phyloP scores from a whole-genome alignment of 2,797 vertebrate species.

The Anas georgica region DNA sequence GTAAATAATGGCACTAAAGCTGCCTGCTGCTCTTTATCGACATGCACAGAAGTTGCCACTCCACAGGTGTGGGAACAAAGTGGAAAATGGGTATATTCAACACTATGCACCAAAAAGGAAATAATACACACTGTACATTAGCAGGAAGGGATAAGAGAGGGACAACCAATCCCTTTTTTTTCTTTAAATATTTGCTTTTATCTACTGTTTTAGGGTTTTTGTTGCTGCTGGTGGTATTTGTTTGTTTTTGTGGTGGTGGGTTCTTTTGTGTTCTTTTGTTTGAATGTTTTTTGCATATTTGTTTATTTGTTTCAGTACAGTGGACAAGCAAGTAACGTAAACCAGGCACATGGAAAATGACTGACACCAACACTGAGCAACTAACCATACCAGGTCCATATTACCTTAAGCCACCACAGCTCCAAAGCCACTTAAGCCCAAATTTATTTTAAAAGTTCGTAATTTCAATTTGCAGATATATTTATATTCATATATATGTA shows the following conservation, averaged over 20 bases:
- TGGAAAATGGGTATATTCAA: background rate
- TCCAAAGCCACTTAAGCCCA: background rate
- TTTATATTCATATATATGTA: no score
- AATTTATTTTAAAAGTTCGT: background rate
- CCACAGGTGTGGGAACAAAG: background rate
- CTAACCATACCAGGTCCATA: rapidly evolving
- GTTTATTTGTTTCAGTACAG: background rate
- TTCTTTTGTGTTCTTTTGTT: background rate
- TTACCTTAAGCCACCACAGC: background rate
- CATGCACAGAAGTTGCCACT: background rate
- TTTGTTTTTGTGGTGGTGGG: background rate
- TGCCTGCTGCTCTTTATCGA: background rate
- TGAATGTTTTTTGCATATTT: background rate
- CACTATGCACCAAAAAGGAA: background rate
- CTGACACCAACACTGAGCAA: background rate
- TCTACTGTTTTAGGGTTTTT: no score
- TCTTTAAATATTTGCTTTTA: background rate
- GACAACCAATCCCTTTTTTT: background rate
- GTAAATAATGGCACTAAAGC: background rate
- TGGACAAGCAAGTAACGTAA: rapidly evolving
- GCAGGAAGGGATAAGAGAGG: background rate
- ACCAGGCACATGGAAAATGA: rapidly evolving
- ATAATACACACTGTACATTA: background rate
- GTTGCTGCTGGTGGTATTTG: no score
- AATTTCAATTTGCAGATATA: no score